Conservation (phyloP, 2,113 vertebrate genomes). For the Pollimyrus isidori region DNA sequence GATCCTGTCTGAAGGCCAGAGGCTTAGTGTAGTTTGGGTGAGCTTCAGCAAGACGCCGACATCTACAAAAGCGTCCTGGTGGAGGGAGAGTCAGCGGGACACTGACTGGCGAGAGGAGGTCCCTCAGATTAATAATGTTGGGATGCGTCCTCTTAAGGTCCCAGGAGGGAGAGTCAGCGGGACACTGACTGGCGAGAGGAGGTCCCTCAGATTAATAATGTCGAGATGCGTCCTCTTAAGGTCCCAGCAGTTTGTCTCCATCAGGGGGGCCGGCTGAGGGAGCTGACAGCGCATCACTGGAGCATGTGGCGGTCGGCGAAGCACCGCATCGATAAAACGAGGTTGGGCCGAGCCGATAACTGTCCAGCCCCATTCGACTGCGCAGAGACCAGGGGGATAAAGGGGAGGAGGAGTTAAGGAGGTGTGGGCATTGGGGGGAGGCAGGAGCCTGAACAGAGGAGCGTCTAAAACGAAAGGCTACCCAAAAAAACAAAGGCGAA, state of each 20-base stretch:
- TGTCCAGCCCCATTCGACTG: not conserved
- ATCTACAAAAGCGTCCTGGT: not conserved
- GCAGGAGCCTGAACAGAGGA: not conserved
- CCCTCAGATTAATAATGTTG: not conserved
- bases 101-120: not conserved
- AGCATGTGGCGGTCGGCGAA: not conserved
- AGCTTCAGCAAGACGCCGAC: not conserved
- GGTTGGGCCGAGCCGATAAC: not conserved
- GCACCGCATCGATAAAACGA: not conserved
- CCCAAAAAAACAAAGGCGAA: not conserved
- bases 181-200: not conserved
- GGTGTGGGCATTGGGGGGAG: not conserved
- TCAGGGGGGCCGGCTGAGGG: not conserved
- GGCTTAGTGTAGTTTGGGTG: not conserved
- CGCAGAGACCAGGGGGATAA: not conserved
- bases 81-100: not conserved
- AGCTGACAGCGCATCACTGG: not conserved
- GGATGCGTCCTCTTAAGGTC: not conserved
- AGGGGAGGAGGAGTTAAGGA: not conserved
- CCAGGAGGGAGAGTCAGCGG: not conserved
- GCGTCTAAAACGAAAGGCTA: not conserved
- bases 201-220: not conserved
- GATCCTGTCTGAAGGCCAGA: not conserved
- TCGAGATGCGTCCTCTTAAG: not conserved
- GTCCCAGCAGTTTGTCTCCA: not conserved